A percentile compares a stretch with the other conserved stretches of the same genome.
Conservation (phyloP, 1,140 invertebrate species). For the Brachionus rubens region DNA sequence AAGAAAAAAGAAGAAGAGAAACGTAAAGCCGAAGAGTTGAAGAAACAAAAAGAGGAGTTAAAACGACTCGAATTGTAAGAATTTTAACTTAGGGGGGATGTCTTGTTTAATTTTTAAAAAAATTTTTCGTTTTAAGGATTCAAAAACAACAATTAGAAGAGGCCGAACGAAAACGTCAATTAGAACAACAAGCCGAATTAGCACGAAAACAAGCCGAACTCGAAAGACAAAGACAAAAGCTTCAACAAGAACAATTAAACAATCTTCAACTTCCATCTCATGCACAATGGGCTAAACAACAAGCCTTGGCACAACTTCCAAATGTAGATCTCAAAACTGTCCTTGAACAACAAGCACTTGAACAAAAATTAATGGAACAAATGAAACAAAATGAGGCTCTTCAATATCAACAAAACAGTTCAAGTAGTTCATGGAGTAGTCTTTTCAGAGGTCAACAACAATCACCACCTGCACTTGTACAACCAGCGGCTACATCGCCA, state of each 20-base stretch:
- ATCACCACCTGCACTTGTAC: neutral
- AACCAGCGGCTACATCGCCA: neutral
- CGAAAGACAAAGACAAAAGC: conserved; percentile 21
- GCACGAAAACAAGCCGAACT: conserved; percentile 12
- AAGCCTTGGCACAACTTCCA: neutral
- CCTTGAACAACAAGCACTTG: conserved; percentile 33
- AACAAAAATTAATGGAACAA: conserved; percentile 39
- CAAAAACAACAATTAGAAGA: conserved; percentile 10
- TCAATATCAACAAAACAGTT: neutral
- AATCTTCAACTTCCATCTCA: conserved; percentile 23
- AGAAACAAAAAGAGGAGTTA: conserved; percentile 23
- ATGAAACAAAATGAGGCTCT: conserved; percentile 1
- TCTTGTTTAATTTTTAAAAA: too few species aligned
- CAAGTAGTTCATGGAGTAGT: conserved; percentile 26
- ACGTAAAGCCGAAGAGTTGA: conserved; percentile 24
- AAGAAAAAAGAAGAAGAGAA: conserved; percentile 34
- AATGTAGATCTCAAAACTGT: conserved; percentile 15
- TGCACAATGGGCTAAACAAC: conserved; percentile 39
- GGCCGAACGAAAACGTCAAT: neutral
- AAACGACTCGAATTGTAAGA: conserved; percentile 11
- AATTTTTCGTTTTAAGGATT: neutral
- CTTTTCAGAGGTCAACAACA: conserved; percentile 18
- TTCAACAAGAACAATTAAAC: conserved; percentile 25
- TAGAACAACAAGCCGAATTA: conserved; percentile 24
- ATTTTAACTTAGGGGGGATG: too few species aligned